Evolutionary conservation across 2,113 vertebrate genomes (phyloP).

Genomic region (Cavia porcellus): DNA sequence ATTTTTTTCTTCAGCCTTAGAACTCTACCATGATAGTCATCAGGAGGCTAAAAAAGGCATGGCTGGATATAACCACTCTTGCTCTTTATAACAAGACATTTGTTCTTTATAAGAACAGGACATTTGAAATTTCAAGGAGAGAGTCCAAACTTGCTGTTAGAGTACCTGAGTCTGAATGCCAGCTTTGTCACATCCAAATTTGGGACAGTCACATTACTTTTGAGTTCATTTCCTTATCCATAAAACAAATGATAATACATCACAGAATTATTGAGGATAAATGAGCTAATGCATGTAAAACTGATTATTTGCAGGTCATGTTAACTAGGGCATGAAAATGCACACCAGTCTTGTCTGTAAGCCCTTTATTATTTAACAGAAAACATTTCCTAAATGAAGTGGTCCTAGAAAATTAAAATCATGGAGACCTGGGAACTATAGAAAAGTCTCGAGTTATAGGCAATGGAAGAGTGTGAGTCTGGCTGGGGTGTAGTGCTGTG

Average conservation of each 20-base stretch:
- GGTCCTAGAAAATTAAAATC: not conserved
- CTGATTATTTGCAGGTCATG: not conserved
- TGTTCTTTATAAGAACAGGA: not conserved
- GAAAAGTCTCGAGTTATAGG: not conserved
- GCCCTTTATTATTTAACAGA: conserved; percentile 47
- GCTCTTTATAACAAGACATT: not conserved
- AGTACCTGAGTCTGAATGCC: not conserved
- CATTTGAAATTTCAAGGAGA: not conserved
- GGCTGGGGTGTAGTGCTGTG: not conserved
- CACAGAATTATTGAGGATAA: not conserved
- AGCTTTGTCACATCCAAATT: not conserved
- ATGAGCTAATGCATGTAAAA: conserved; percentile 17
- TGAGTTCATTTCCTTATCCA: not conserved
- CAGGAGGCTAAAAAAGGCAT: not conserved
- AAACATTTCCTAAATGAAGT: not conserved
- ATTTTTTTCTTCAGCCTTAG: not conserved
- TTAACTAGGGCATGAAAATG: not conserved
- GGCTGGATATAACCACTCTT: not conserved
- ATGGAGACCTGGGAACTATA: not conserved
- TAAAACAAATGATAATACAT: not conserved
- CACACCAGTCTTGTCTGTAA: not conserved
- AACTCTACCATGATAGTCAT: not conserved
- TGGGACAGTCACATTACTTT: not conserved
- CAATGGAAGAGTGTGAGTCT: not conserved
- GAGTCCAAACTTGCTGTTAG: not conserved